Percentiles rank a stretch among this genome's conserved stretches.
Evolutionary conservation across 2,888 invertebrate genomes (phyloP).

Genomic region (Mythimna albipuncta): DNA sequence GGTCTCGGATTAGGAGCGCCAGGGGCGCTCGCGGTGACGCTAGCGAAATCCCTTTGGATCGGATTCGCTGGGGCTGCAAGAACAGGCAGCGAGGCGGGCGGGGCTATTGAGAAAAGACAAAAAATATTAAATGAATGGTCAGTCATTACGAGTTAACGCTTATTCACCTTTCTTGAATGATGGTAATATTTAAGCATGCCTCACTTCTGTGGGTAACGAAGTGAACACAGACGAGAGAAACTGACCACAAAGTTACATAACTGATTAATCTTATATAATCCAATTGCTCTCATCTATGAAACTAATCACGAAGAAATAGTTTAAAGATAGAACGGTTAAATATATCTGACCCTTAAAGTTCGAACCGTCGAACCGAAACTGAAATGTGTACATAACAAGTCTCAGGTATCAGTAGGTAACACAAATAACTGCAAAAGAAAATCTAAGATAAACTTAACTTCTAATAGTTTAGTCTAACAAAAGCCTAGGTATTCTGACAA

Average conservation of each 20-base stretch:
- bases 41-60: no score
- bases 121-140: no score
- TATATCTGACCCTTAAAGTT: neutral
- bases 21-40: no score
- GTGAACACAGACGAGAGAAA: neutral
- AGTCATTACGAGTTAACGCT: no score
- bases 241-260: neutral
- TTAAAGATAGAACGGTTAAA: neutral
- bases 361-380: neutral
- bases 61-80: no score
- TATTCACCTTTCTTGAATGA: no score
- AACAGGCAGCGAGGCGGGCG: no score
- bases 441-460: neutral
- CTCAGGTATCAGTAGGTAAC: neutral
- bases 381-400: neutral
- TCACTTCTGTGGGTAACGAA: neutral
- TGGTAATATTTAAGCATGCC: no score
- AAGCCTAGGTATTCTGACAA: neutral
- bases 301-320: conserved; percentile 1
- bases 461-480: conserved; percentile 16
- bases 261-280: neutral
- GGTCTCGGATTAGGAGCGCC: no score
- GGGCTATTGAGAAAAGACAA: no score
- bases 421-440: conserved; percentile 1
- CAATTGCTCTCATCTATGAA: neutral